A percentile compares a stretch with the other conserved stretches of the same genome.
Conservation (phyloP, 2,113 vertebrate species). For the Etia nguti region DNA sequence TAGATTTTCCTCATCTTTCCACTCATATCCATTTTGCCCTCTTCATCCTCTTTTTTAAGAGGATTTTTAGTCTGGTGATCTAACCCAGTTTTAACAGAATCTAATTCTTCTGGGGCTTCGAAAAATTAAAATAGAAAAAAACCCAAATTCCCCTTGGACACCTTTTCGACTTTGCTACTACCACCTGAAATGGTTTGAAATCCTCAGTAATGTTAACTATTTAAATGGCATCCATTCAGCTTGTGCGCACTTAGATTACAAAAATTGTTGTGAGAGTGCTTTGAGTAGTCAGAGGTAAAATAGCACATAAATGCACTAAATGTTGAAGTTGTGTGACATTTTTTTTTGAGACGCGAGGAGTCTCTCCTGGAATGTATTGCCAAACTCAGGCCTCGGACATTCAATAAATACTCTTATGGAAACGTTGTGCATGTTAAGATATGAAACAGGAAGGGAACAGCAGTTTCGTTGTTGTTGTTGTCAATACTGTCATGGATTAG, state of each 20-base stretch:
- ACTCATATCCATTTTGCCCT: constrained; percentile 1
- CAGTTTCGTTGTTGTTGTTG: constrained; percentile 53
- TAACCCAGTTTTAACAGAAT: constrained; percentile 35
- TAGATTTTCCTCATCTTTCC: constrained; percentile 37
- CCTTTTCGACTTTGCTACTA: constrained; percentile 24
- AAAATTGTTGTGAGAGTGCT: constrained; percentile 53
- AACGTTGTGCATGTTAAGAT: constrained; percentile 69
- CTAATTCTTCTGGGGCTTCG: constrained; percentile 19
- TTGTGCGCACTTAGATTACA: constrained; percentile 59
- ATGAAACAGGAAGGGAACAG: constrained; percentile 71
- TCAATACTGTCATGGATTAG: constrained; percentile 61
- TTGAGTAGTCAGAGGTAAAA: constrained; percentile 62
- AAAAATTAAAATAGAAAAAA: neutral
- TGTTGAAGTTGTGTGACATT: constrained; percentile 71
- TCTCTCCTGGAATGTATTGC: constrained; percentile 78
- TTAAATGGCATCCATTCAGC: constrained; percentile 61
- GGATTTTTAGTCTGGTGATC: constrained; percentile 40
- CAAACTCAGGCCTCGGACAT: constrained; percentile 78
- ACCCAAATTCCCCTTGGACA: constrained; percentile 3
- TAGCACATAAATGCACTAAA: constrained; percentile 81
- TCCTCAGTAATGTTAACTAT: constrained; percentile 32
- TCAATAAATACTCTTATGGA: constrained; percentile 64
- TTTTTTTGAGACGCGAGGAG: constrained; percentile 60
- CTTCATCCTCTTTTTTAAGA: neutral
- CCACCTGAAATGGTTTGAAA: constrained; percentile 37